Evolutionary conservation across 2,888 invertebrate genomes (phyloP), one percentile per base, ranked within the genome.

Genomic region (Punctoribates punctum): DNA sequence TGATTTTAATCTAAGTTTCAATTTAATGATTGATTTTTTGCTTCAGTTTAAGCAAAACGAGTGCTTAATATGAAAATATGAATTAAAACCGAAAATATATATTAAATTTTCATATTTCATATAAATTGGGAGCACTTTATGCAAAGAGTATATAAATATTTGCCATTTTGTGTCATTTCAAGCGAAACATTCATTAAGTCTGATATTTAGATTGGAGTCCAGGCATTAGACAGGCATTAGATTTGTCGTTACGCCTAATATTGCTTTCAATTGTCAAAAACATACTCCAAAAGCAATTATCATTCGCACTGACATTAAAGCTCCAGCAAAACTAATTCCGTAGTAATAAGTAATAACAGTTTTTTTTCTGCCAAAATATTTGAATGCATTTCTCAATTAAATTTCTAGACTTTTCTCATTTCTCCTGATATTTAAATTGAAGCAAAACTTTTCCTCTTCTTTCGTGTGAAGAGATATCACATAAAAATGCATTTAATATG

Each of bases 181-280:
- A 60, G 20, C 27, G 23, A 60, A 60, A 23, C 27, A 60, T 27
- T 60, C 25, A 27, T 60, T 25, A 60, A 60, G 9, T 60, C 25
- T 9, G 9, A 25, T 60, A 27, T 27, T 60, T 60, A 13, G 27
- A 20, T 25, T 25, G 27, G 23, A 60, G 34, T 34, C n/a, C n/a
- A n/a, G n/a, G n/a, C n/a, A n/a, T n/a, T n/a, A n/a, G n/a, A n/a
- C 34, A 34, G 34, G 34, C 34, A 34, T 34, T 34, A 34, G 34
- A 34, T 34, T 27, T 60, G 23, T 60, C 25, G 25, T 25, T 60
- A 60, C n/a, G 11, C 60, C n/a, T 25, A 27, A 20, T 9, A 60
- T 60, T 27, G 27, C 27, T 60, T 23, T 60, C 60, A 60, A 60
- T 60, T 60, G 60, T 60, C 60, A 60, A 60, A 60, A 60, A 48